Percentiles rank a stretch among this genome's conserved stretches.
phyloP scores from a whole-genome alignment of 1,140 invertebrate genomes.

The Copidosoma floridanum region DNA sequence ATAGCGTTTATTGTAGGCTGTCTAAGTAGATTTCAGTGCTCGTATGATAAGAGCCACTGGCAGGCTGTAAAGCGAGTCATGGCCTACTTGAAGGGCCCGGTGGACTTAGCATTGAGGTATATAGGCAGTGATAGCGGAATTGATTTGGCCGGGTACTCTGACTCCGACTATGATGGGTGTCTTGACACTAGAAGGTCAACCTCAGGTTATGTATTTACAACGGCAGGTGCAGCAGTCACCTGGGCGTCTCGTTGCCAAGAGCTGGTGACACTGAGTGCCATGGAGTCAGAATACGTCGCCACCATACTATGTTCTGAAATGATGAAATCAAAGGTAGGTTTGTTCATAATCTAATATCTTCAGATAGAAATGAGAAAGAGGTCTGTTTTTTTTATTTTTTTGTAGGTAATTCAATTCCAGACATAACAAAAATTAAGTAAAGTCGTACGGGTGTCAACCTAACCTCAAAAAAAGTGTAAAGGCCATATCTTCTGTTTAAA shows the following conservation, averaged over 20 bases:
- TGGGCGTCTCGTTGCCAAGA: background rate
- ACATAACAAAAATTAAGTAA: too few relatives aligned
- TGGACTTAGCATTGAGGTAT: slow-evolving; percentile 33
- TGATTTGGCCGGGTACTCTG: background rate
- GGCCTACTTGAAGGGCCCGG: slow-evolving; percentile 47
- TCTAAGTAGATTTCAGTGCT: slow-evolving; percentile 40
- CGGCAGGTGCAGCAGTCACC: background rate
- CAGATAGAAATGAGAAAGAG: too few relatives aligned
- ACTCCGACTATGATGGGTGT: background rate
- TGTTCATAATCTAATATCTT: too few relatives aligned
- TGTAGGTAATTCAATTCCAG: too few relatives aligned
- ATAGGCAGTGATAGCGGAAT: background rate
- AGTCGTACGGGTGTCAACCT: too few relatives aligned
- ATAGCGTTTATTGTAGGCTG: slow-evolving; percentile 45
- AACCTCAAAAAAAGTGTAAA: too few relatives aligned
- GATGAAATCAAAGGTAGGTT: too few relatives aligned
- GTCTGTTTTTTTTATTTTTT: too few relatives aligned
- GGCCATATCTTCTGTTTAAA: too few relatives aligned
- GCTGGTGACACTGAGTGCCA: too few relatives aligned
- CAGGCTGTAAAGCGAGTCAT: slow-evolving; percentile 46
- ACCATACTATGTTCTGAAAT: too few relatives aligned
- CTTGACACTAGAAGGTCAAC: background rate
- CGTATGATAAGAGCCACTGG: slow-evolving; percentile 40
- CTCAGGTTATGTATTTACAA: slow-evolving; percentile 2
- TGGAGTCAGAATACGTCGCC: too few relatives aligned